These are phyloP conservation scores for Marmota monax DNA, from an alignment of 2,113 vertebrate genomes.

Conservation along the genomic window DNA sequence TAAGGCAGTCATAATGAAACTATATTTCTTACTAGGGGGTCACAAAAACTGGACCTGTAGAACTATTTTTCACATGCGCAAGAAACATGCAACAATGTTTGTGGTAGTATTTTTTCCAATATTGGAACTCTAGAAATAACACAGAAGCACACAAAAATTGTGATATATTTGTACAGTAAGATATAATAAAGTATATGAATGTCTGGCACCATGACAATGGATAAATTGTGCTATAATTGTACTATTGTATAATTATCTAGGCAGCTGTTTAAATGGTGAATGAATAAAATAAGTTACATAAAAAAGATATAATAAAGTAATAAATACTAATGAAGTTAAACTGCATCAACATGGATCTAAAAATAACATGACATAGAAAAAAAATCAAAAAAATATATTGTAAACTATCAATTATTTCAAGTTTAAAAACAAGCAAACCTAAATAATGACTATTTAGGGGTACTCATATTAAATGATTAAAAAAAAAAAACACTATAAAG, in stretches of 20 bases:
- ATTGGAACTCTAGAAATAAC: not conserved
- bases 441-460: not conserved
- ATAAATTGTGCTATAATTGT: not conserved
- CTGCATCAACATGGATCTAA: not conserved
- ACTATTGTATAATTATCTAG: not conserved
- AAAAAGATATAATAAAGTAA: not conserved
- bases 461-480: not conserved
- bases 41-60: not conserved
- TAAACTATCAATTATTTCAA: not conserved
- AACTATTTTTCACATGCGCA: not conserved
- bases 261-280: not conserved
- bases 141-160: not conserved
- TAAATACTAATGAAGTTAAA: not conserved
- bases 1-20: not conserved
- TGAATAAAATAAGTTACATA: not conserved
- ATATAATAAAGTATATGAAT: not conserved
- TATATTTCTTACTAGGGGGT: not conserved
- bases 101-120: not conserved
- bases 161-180: not conserved
- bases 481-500: not conserved
- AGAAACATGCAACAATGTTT: not conserved
- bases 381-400: not conserved
- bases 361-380: not conserved
- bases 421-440: constrained; percentile 5
- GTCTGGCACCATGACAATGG: not conserved